Evolutionary conservation across 2,888 invertebrate genomes (phyloP).

Genomic region (Girardia tigrina): DNA sequence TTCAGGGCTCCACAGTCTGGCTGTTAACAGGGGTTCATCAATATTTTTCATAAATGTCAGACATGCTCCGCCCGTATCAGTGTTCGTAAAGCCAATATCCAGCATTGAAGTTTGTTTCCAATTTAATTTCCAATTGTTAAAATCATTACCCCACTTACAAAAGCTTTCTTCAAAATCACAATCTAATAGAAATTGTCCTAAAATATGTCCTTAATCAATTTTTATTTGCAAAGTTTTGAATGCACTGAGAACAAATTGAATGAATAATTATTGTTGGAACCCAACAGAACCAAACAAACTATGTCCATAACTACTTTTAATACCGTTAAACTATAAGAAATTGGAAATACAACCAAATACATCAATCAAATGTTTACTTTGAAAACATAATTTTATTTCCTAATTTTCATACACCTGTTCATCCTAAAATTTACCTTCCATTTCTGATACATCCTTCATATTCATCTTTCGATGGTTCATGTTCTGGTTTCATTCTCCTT

Average conservation of each 20-base stretch:
- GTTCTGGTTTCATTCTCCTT: too few species aligned
- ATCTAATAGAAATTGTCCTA: constrained; percentile 1
- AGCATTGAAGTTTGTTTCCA: constrained; percentile 6
- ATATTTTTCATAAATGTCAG: neutral
- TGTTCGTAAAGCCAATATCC: neutral
- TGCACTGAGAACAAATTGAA: constrained; percentile 16
- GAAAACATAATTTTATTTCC: too few species aligned
- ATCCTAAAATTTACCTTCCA: too few species aligned
- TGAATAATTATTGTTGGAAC: too few species aligned
- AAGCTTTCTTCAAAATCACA: constrained; percentile 28
- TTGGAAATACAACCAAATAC: too few species aligned
- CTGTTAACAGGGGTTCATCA: neutral
- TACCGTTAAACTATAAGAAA: too few species aligned
- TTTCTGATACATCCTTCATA: too few species aligned
- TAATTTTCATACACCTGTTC: too few species aligned
- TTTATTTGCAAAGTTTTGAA: neutral
- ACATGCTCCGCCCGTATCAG: neutral
- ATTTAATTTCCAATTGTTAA: constrained; percentile 30
- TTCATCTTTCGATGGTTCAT: too few species aligned
- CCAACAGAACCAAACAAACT: too few species aligned
- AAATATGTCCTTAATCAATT: neutral
- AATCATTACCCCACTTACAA: constrained; percentile 30
- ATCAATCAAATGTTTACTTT: too few species aligned
- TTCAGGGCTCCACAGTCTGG: constrained; percentile 30
- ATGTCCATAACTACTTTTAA: too few species aligned